These are phyloP conservation scores for Nanorana parkeri DNA, from an alignment of 2,113 vertebrate genomes.

Conservation along the genomic window DNA sequence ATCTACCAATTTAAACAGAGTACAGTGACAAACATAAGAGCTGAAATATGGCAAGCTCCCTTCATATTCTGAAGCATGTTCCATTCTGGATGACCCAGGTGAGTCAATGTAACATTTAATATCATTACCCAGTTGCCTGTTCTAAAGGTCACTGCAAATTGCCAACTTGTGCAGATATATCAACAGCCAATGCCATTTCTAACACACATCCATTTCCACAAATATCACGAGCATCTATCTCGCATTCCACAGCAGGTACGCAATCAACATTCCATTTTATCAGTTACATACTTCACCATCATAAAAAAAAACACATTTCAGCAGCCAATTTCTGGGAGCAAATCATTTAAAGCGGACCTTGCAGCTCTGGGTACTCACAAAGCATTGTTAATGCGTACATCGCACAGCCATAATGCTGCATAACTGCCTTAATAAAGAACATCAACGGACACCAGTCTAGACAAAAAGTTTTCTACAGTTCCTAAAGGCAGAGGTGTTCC, in stretches of 20 bases:
- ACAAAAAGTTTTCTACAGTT: too few species aligned
- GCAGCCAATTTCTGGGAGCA: too few species aligned
- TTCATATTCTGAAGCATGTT: background rate
- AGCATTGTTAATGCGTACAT: too few species aligned
- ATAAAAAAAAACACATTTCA: too few species aligned
- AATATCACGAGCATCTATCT: conserved; percentile 37
- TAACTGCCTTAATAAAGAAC: too few species aligned
- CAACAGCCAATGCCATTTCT: conserved; percentile 18
- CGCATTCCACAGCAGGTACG: background rate
- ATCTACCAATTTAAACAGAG: background rate
- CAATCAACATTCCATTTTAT: background rate
- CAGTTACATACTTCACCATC: too few species aligned
- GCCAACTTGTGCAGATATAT: conserved; percentile 34
- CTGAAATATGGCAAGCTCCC: background rate
- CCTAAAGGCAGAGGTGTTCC: too few species aligned
- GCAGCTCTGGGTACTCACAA: too few species aligned
- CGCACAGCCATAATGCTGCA: too few species aligned
- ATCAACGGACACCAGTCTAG: too few species aligned
- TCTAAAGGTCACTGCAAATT: conserved; percentile 44
- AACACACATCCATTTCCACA: conserved; percentile 29
- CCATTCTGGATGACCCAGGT: conserved; percentile 22
- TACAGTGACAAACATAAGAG: background rate
- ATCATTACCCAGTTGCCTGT: conserved; percentile 35
- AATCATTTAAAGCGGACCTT: too few species aligned
- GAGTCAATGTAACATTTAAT: conserved; percentile 27